phyloP scores from a whole-genome alignment of 2,888 invertebrate genomes.

The Pedicia rivosa region DNA sequence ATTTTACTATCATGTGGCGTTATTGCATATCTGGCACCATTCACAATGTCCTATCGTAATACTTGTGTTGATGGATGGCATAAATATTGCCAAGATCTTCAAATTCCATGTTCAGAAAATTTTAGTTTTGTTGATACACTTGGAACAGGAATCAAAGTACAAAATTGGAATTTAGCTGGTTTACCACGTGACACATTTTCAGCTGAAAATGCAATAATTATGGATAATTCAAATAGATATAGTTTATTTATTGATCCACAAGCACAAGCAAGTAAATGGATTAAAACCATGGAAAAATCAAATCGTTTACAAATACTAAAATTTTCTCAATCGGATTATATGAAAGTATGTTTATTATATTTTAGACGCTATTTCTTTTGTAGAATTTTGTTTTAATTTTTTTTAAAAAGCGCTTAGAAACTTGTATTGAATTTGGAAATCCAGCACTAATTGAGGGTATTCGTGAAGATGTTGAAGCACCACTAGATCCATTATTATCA shows the following conservation, averaged over 20 bases:
- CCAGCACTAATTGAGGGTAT: constrained; percentile 72
- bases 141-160: constrained; percentile 62
- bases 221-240: constrained; percentile 68
- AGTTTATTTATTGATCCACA: constrained; percentile 88
- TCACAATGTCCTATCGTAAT: constrained; percentile 51
- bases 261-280: constrained; percentile 85
- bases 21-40: constrained; percentile 79
- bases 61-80: constrained; percentile 55
- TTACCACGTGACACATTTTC: constrained; percentile 72
- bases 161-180: constrained; percentile 69
- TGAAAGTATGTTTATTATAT: constrained; percentile 25
- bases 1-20: constrained; percentile 76
- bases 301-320: constrained; percentile 26
- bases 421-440: constrained; percentile 56
- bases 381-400: too few relatives aligned
- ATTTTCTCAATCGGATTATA: constrained; percentile 28
- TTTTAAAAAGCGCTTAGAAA: too few relatives aligned
- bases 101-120: constrained; percentile 60
- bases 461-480: constrained; percentile 69
- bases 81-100: constrained; percentile 41
- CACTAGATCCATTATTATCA: constrained; percentile 64
- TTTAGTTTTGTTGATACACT: constrained; percentile 59
- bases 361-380: too few relatives aligned
- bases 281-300: constrained; percentile 61
- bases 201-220: constrained; percentile 77